Conservation (phyloP, 2,113 vertebrate genomes). For the Ptilonorhynchus violaceus region DNA sequence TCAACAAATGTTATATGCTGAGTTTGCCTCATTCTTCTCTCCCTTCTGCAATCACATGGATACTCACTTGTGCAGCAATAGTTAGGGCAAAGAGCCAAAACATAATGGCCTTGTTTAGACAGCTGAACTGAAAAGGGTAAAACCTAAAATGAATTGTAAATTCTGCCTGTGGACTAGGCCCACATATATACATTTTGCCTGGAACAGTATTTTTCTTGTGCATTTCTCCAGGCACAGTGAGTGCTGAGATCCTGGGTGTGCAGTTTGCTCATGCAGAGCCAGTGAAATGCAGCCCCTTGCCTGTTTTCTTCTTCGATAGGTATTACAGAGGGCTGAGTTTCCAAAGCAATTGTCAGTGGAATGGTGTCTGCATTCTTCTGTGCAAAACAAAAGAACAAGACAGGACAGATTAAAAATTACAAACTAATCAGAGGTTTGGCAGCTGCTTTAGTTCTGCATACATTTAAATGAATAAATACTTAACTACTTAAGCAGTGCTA, state of each 20-base stretch:
- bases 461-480: neutral
- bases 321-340: neutral
- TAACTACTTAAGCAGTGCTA: neutral
- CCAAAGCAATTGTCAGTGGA: neutral
- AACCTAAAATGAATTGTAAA: neutral
- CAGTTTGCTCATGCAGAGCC: neutral
- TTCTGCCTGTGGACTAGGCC: neutral
- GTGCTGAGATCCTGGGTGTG: neutral
- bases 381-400: neutral
- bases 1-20: neutral
- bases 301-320: neutral
- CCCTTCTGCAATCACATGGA: neutral
- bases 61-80: neutral
- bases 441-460: neutral
- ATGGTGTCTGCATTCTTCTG: neutral
- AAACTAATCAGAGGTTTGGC: neutral
- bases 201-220: neutral
- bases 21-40: neutral
- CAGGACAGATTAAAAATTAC: neutral
- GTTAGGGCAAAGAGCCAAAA: neutral
- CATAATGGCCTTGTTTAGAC: neutral
- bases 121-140: neutral
- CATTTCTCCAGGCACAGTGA: neutral
- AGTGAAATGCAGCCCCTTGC: neutral
- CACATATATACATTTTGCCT: neutral